Percentiles rank a stretch among this genome's conserved stretches.
Conservation (phyloP, 2,113 vertebrate species). For the Opisthocomus hoazin region DNA sequence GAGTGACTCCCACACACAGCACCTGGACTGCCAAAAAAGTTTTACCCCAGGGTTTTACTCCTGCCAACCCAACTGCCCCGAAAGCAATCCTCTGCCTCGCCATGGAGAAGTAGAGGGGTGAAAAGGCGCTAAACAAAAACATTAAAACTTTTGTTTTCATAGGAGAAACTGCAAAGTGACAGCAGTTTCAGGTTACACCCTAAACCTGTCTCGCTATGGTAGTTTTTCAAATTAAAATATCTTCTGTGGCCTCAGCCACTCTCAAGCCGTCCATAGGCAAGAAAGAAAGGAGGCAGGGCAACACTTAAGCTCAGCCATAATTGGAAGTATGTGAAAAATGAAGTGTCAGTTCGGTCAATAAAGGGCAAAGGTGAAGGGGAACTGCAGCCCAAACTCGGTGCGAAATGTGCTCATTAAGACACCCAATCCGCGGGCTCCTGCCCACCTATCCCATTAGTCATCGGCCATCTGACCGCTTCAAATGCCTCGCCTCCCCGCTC, state of each 20-base stretch:
- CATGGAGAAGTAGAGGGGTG: accelerated
- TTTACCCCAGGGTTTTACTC: background rate
- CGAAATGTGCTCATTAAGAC: constrained; percentile 93
- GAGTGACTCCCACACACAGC: background rate
- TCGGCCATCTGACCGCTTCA: constrained; percentile 75
- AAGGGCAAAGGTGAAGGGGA: constrained; percentile 92
- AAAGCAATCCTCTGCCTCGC: background rate
- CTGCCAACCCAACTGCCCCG: accelerated
- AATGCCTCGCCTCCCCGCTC: constrained; percentile 68
- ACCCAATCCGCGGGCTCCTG: constrained; percentile 84
- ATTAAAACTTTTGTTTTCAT: constrained; percentile 54
- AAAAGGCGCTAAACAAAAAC: constrained; percentile 17
- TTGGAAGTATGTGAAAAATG: constrained; percentile 98
- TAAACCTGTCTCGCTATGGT: constrained; percentile 67
- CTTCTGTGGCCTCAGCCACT: constrained; percentile 70
- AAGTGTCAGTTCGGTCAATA: constrained; percentile 98
- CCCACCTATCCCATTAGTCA: constrained; percentile 89
- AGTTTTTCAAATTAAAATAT: constrained; percentile 83
- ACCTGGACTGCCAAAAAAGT: background rate
- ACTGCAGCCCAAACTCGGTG: constrained; percentile 83
- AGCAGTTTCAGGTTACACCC: constrained; percentile 74
- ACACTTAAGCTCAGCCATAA: constrained; percentile 84
- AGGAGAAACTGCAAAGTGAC: constrained; percentile 54
- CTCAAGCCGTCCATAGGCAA: constrained; percentile 73
- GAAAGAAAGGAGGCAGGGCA: constrained; percentile 76